Percentiles rank a stretch among this genome's conserved stretches.
Evolutionary conservation across 2,113 vertebrate genomes (phyloP).

Genomic region (Perca flavescens): DNA sequence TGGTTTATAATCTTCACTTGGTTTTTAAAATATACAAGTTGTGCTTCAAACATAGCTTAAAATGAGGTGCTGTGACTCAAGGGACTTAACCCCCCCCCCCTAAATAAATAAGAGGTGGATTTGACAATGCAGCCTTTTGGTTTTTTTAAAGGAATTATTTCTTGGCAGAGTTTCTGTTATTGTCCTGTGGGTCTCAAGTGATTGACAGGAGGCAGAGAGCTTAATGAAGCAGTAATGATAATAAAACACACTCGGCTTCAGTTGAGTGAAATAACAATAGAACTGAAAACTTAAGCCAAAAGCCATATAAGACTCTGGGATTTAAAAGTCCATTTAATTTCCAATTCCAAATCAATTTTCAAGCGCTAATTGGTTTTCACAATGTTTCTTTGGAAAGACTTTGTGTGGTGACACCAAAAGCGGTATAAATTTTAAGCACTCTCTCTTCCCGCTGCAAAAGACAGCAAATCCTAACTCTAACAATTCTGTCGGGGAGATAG

Average conservation of each 20-base stretch:
- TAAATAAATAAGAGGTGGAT: not conserved
- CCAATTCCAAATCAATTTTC: not conserved
- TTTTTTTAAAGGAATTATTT: not conserved
- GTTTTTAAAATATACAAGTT: not conserved
- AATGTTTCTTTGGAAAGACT: not conserved
- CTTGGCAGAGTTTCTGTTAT: not conserved
- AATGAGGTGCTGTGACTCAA: not conserved
- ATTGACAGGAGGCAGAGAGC: constrained; percentile 14
- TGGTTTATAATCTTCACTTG: not conserved
- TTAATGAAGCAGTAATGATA: not conserved
- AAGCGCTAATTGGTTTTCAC: not conserved
- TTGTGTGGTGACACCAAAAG: not conserved
- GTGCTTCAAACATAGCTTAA: not conserved
- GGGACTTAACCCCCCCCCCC: no score
- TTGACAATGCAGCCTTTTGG: not conserved
- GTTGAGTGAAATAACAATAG: constrained; percentile 1
- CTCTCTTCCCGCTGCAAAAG: not conserved
- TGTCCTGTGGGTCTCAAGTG: constrained; percentile 3
- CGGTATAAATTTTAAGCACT: not conserved
- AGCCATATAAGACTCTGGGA: not conserved
- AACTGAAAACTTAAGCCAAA: not conserved
- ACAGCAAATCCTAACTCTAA: not conserved
- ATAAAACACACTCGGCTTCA: not conserved
- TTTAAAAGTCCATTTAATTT: constrained; percentile 10
- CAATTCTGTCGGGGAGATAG: not conserved